phyloP scores from a whole-genome alignment of 2,113 vertebrate species.

The Lichenostomus cassidix region DNA sequence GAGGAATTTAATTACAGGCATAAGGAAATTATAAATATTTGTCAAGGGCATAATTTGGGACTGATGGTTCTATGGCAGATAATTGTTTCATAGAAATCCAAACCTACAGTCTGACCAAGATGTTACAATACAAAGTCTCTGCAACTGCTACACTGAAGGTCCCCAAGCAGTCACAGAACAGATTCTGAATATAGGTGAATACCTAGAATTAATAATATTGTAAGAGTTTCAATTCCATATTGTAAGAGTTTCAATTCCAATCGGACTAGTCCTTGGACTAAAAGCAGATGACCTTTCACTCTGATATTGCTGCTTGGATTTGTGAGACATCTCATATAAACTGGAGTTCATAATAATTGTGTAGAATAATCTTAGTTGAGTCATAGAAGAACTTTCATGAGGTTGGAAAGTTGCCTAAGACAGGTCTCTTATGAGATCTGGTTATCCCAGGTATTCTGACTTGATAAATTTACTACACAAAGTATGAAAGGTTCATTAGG shows the following conservation, averaged over 20 bases:
- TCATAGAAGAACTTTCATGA: background rate
- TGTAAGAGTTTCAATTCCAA: background rate
- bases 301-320: background rate
- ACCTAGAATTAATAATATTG: background rate
- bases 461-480: background rate
- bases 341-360: background rate
- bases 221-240: background rate
- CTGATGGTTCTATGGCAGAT: background rate
- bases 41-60: background rate
- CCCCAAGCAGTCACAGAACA: background rate
- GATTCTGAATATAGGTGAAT: background rate
- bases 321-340: background rate
- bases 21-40: background rate
- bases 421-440: background rate
- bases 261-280: background rate
- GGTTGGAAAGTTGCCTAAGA: background rate
- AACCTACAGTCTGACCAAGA: background rate
- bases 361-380: background rate
- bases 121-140: background rate
- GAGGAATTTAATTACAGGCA: background rate
- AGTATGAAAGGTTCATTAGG: background rate
- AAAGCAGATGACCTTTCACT: background rate
- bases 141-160: background rate
- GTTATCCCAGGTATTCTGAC: background rate
- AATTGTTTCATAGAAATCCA: background rate